These are phyloP conservation scores for Cecropterus lyciades DNA, from an alignment of 1,140 invertebrate genomes.

Conservation along the genomic window DNA sequence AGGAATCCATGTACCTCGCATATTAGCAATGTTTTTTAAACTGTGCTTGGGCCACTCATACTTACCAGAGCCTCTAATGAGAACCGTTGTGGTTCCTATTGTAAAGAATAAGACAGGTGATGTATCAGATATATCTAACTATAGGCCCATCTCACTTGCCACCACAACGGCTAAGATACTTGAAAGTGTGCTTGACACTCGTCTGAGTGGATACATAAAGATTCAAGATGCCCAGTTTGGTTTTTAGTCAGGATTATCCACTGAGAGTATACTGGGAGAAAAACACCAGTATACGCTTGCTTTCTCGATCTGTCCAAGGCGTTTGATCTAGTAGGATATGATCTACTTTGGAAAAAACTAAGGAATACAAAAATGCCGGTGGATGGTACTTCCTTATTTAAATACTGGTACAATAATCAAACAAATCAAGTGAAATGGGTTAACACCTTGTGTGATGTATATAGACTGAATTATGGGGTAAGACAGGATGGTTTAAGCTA, in stretches of 20 bases:
- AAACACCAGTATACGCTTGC: constrained; percentile 24
- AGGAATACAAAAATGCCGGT: too few relatives aligned
- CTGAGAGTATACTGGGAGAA: constrained; percentile 24
- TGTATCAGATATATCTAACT: constrained; percentile 21
- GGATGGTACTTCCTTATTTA: not conserved
- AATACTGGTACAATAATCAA: constrained; percentile 12
- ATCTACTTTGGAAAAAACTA: constrained; percentile 17
- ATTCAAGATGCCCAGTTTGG: constrained; percentile 27
- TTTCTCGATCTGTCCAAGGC: too few relatives aligned
- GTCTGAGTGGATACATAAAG: not conserved
- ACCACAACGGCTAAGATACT: constrained; percentile 22
- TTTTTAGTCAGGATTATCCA: constrained; percentile 24
- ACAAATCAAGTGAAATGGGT: constrained; percentile 11
- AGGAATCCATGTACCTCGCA: constrained; percentile 14
- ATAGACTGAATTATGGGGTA: constrained; percentile 4
- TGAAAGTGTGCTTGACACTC: constrained; percentile 22
- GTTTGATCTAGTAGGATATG: constrained; percentile 19
- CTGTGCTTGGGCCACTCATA: constrained; percentile 27
- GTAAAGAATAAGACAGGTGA: constrained; percentile 37
- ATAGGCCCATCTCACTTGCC: constrained; percentile 25
- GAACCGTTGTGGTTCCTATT: constrained; percentile 30
- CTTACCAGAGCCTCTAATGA: too few relatives aligned
- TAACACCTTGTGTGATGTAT: constrained; percentile 1
- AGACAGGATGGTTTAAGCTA: constrained; percentile 16
- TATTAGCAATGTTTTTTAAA: constrained; percentile 22